Evolutionary conservation across 2,113 vertebrate species (phyloP), one percentile per base, ranked within the genome.

Genomic region (Dromaius novaehollandiae): DNA sequence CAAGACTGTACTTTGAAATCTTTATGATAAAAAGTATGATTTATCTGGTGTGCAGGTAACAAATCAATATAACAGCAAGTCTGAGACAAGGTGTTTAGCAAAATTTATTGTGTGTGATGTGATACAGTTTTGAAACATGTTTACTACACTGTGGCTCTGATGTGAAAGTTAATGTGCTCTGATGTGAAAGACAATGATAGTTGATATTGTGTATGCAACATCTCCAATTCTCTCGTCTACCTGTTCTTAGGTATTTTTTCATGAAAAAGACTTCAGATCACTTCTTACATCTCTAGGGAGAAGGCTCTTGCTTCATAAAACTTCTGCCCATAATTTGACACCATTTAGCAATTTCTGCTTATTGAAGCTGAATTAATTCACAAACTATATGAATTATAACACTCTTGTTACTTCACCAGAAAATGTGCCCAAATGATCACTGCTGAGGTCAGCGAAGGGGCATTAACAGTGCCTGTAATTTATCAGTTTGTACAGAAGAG

Each of bases 271-370:
- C 3, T 13, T 78, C 5, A 5, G 17, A 9, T 63, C 61, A 55
- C 25, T 40, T 79, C 16, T 58, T 79, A 91, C 30, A 78, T 79
- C 69, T 69, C 71, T 32, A 50, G 46, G 60, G 42, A 75, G 15
- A 69, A 84, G 50, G 11, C 40, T 76, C 75, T 56, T 95, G 30
- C 74, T 78, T 95, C 81, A 70, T 36, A 73, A 78, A 95, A 82
- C 48, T 61, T 89, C 40, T 58, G 18, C 10, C 55, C 34, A 86
- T 73, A 90, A 96, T 92, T 88, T 95, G 88, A 95, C 68, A 95
- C 7, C 70, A 68, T 86, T 93, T 95, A 92, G 63, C 61, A 93
- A 92, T 91, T 96, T 90, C 61, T 96, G 71, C 74, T 95, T 94
- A 88, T 84, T 21, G 17, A 88, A 96, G 74, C 56, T 88, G 63